phyloP scores from a whole-genome alignment of 2,888 invertebrate species.

The Plebejus argus region DNA sequence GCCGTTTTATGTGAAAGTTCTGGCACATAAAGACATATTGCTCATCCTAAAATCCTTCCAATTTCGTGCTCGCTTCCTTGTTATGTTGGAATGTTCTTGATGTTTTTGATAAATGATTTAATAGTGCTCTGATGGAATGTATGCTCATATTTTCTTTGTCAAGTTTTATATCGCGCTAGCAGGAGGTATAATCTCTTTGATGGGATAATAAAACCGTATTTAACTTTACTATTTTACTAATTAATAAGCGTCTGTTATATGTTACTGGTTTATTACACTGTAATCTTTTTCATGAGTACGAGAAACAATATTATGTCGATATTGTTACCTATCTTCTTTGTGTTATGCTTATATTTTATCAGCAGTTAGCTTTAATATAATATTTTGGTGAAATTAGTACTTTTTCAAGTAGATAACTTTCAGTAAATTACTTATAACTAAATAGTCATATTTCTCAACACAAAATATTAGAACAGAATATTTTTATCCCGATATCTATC shows the following conservation, averaged over 20 bases:
- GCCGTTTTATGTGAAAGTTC: constrained; percentile 22
- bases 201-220: background rate
- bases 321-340: too few species aligned
- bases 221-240: background rate
- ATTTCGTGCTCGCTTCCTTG: constrained; percentile 11
- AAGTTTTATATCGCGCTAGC: background rate
- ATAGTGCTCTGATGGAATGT: constrained; percentile 3
- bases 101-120: constrained; percentile 27
- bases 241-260: too few species aligned
- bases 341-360: too few species aligned
- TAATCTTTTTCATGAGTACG: too few species aligned
- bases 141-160: constrained; percentile 10
- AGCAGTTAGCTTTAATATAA: too few species aligned
- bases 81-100: constrained; percentile 8
- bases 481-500: background rate
- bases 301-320: too few species aligned
- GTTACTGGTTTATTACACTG: too few species aligned
- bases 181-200: background rate
- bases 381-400: too few species aligned
- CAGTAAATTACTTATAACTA: background rate
- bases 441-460: background rate
- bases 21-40: constrained; percentile 25
- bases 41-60: constrained; percentile 24
- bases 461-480: background rate
- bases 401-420: too few species aligned